Evolutionary conservation across 2,797 vertebrate genomes (phyloP).

Genomic region (Echiichthys vipera): DNA sequence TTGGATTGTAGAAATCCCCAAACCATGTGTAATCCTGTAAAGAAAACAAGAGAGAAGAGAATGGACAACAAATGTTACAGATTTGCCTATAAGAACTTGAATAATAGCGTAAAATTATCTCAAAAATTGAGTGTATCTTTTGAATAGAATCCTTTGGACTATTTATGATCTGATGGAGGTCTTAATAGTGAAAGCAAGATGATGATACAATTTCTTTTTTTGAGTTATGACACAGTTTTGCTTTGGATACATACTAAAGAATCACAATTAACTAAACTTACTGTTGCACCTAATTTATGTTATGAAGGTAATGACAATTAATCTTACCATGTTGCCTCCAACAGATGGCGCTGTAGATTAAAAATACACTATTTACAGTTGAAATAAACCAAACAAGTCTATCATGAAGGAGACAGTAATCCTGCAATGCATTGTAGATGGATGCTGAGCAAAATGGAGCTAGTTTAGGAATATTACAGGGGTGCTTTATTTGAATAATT

Average conservation of each 20-base stretch:
- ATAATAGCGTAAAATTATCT: background rate
- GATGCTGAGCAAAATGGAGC: background rate
- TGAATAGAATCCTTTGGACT: background rate
- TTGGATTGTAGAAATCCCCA: background rate
- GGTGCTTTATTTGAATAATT: background rate
- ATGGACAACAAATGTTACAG: background rate
- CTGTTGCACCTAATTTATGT: background rate
- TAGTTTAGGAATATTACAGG: background rate
- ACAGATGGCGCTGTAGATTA: slow-evolving; percentile 61
- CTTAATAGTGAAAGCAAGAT: background rate
- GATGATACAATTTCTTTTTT: background rate
- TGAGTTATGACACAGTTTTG: background rate
- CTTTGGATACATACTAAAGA: too few relatives aligned
- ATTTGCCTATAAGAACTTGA: background rate
- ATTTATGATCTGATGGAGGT: background rate
- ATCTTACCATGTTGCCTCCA: slow-evolving; percentile 2
- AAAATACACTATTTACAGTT: background rate
- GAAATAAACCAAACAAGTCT: background rate
- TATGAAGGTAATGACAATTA: background rate
- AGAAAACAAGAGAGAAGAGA: background rate
- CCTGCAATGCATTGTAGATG: background rate
- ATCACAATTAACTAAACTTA: background rate
- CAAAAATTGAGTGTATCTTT: background rate
- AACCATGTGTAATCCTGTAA: background rate
- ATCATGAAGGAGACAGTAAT: background rate